Evolutionary conservation across 2,888 invertebrate species (phyloP).

Genomic region (Macrostomum cliftonense): DNA sequence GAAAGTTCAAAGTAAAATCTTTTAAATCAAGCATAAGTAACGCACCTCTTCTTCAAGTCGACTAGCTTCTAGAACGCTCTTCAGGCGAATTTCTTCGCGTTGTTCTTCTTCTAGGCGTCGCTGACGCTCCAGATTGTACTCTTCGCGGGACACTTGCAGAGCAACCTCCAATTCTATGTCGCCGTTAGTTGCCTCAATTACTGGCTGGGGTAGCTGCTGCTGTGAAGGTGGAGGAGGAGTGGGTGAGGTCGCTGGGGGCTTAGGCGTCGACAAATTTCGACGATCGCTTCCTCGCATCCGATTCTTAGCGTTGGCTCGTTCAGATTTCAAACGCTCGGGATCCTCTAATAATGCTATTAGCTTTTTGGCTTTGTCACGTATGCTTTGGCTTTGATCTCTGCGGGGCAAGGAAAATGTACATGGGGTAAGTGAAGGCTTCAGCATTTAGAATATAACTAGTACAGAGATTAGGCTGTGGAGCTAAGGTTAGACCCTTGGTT

Average conservation of each 20-base stretch:
- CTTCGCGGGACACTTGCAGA: slow-evolving; percentile 91
- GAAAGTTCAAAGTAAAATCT: too few relatives aligned
- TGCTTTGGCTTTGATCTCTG: slow-evolving; percentile 89
- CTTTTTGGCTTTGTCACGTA: slow-evolving; percentile 91
- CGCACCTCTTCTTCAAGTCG: slow-evolving; percentile 15
- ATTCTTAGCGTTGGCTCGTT: slow-evolving; percentile 85
- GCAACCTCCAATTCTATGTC: slow-evolving; percentile 92
- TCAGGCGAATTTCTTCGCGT: slow-evolving; percentile 56
- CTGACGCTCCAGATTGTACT: slow-evolving; percentile 87
- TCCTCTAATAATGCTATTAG: slow-evolving; percentile 79
- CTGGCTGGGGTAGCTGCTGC: too few relatives aligned
- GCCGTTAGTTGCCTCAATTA: too few relatives aligned
- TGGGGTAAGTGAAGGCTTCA: too few relatives aligned
- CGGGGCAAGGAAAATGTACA: too few relatives aligned
- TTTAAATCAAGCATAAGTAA: too few relatives aligned
- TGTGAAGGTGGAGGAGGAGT: too few relatives aligned
- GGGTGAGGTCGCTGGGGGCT: too few relatives aligned
- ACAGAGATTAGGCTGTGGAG: too few relatives aligned
- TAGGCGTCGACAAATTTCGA: too few relatives aligned
- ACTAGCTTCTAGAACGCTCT: slow-evolving; percentile 80
- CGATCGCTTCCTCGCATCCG: slow-evolving; percentile 36
- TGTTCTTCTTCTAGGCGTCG: slow-evolving; percentile 53
- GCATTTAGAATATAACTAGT: too few relatives aligned
- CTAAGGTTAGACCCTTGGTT: too few relatives aligned
- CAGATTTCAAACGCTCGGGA: slow-evolving; percentile 83